These are phyloP conservation scores for Brevimyrus niger DNA, from an alignment of 2,113 vertebrate species.

Conservation along the genomic window DNA sequence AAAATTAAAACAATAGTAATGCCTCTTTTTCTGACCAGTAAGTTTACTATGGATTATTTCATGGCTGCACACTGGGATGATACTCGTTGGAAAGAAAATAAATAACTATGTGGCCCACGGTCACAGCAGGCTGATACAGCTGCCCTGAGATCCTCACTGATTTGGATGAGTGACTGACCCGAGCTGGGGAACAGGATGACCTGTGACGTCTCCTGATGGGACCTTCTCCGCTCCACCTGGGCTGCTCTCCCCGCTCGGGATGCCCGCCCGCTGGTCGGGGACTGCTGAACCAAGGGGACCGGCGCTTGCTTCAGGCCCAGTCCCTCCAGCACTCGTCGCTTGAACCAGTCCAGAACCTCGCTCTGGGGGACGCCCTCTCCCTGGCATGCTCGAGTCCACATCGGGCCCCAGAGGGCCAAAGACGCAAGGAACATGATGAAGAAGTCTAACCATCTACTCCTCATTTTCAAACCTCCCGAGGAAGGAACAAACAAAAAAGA, in stretches of 20 bases:
- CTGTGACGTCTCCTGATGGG: slow-evolving; percentile 56
- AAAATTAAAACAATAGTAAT: neutral
- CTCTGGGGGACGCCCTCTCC: slow-evolving; percentile 38
- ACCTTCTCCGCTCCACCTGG: slow-evolving; percentile 26
- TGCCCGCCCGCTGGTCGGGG: slow-evolving; percentile 5
- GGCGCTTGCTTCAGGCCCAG: slow-evolving; percentile 49
- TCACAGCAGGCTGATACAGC: neutral
- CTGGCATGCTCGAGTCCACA: slow-evolving; percentile 33
- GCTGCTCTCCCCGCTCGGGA: slow-evolving; percentile 23
- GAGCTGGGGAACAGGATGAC: slow-evolving; percentile 77
- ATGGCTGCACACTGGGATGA: neutral
- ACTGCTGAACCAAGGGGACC: neutral
- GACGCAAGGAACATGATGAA: neutral
- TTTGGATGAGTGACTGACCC: slow-evolving; percentile 57
- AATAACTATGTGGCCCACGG: neutral
- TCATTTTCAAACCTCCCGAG: neutral
- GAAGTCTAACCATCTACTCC: neutral
- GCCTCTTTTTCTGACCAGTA: neutral
- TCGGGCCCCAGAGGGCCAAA: slow-evolving; percentile 30
- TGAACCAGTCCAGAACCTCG: slow-evolving; percentile 47
- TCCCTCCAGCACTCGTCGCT: slow-evolving; percentile 42
- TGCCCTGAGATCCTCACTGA: neutral
- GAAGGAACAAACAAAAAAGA: neutral
- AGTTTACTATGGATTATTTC: neutral
- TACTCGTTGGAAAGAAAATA: neutral